Base-by-base conservation (phyloP, 37 sponge, comb jelly and placozoan genomes). In the Oopsacas minuta region DNA sequence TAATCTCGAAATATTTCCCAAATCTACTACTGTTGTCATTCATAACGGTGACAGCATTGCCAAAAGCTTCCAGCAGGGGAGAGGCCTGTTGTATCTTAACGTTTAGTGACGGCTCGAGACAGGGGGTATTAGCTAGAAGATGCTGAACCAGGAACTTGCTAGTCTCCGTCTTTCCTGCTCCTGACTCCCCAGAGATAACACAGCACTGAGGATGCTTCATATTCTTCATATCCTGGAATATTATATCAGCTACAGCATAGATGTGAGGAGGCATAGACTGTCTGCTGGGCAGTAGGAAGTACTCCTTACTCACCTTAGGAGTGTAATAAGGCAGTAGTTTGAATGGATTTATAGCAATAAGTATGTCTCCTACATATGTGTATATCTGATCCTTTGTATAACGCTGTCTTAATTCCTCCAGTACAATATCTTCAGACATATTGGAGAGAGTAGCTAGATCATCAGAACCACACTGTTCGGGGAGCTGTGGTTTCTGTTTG, bases 21-120 rank as follows among this genome's bases (percentile, higher is more conserved):
- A 89, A 89, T 3, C 88, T 52, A 35, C 84, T 85, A 61, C 87
- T 87, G 36, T 87, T 87, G 52, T 87, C 84, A 35, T 87, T 87
- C 87, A 87, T 87, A 0, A 84, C 87, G 17, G 87, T 87, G 1
- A 37, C 52, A 10, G 87, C 87, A 36, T 87, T 87, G 22, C 87
- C 87, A 36, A 87, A 87, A 30, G 87, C 87, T 87, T 87, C 87
- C 52, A 87, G 69, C 23, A 87, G 61, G 1, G 87, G 87, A 52
- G 38, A 36, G 23, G 49, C 84, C 87, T 87, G 87, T 17, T 39
- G 36, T 30, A 87, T 87, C 37, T 85, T 87, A 35, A 37, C 37
- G 25, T 85, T 85, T 37, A 87, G 53, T 23, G 81, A 81, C 23
- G 81, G 34, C 81, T 85, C 86, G 38, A 81, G 81, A 37, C 86